Conservation (phyloP, 2,113 vertebrate genomes). For the Chauna torquata region DNA sequence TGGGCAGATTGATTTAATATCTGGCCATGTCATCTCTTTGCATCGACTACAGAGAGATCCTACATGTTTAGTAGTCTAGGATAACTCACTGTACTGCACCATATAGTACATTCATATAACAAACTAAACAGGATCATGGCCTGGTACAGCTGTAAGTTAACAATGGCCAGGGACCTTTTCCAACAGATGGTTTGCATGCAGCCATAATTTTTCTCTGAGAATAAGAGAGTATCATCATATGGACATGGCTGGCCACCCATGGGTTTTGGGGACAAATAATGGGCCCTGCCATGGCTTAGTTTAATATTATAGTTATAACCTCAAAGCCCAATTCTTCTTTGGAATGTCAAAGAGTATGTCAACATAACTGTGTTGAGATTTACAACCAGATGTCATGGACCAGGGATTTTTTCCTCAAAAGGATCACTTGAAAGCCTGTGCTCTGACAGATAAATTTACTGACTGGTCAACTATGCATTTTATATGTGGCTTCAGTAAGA, state of each 20-base stretch:
- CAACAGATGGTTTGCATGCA: neutral
- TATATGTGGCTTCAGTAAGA: neutral
- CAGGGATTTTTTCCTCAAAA: neutral
- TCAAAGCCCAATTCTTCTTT: neutral
- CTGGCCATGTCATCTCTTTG: neutral
- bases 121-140: neutral
- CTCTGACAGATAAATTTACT: neutral
- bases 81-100: neutral
- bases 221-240: neutral
- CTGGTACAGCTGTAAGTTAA: neutral
- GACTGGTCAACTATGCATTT: neutral
- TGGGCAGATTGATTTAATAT: neutral
- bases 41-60: neutral
- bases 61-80: neutral
- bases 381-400: neutral
- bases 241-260: neutral
- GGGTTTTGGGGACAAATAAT: neutral
- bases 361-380: neutral
- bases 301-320: neutral
- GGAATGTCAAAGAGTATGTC: neutral
- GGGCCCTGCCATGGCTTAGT: neutral
- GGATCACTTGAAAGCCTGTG: neutral
- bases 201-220: neutral
- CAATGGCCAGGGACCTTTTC: neutral
- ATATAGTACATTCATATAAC: neutral